Evolutionary conservation across 2,888 invertebrate species (phyloP), one percentile per base, ranked within the genome.

Genomic region (Pterostichus madidus): DNA sequence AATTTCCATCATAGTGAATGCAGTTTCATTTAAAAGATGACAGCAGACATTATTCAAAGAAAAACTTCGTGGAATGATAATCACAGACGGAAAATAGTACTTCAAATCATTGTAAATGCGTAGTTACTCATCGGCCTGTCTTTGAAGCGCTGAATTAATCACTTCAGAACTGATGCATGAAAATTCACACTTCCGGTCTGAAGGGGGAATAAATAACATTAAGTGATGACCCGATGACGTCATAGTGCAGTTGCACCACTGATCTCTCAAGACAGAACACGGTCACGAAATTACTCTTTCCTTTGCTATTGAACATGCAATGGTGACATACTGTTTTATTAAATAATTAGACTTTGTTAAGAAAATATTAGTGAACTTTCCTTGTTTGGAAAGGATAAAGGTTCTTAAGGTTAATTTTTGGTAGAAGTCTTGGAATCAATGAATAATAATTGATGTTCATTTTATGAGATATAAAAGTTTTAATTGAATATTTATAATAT

Each of bases 151-250:
- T 13, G 64, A 64, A 64, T 64, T 64, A 64, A 32, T 64, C 64
- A 39, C 64, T 64, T 64, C 39, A 35, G 64, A 64, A 39, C 39
- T 64, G 64, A 64, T 64, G 64, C 64, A 64, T 64, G 77, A 77
- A 77, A 77, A 77, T 77, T 77, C 77, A 56, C 59, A 59, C 56
- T 77, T 77, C 77, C 77, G 77, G 77, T 77, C 39, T 77, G 11
- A 76, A 77, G 77, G 77, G 76, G 77, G 77, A 59, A 77, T 77
- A 77, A 77, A 77, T 77, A 56, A 59, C 53, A 17, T 15, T 77
- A 56, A 77, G 39, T 77, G 77, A 77, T 77, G 53, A 52, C 24
- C 31, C 5, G n/a, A 73, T 73, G 39, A 71, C 73, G 76, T 76
- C 64, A 76, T 76, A 32, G 10, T 76, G 53, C 53, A 76, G 31